These are phyloP conservation scores for Marmota flaviventris DNA, from an alignment of 2,113 vertebrate genomes.

Conservation along the genomic window DNA sequence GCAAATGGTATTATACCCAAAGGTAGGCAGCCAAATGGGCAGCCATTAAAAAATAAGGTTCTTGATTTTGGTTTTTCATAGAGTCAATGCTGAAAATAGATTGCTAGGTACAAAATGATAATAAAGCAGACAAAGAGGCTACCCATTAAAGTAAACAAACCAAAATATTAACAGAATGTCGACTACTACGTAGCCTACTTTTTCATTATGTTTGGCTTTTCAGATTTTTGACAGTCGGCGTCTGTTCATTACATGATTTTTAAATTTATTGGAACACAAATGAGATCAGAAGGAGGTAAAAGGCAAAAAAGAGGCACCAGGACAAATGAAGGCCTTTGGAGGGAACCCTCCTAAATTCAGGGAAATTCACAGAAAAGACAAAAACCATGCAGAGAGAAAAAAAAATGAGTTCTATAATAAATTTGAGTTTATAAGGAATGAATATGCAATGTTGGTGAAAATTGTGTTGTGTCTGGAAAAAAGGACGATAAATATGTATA, in stretches of 20 bases:
- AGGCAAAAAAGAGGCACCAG: background rate
- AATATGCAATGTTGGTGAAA: slow-evolving; percentile 65
- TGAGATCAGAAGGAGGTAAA: background rate
- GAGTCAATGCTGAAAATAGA: slow-evolving; percentile 32
- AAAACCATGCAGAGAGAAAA: slow-evolving; percentile 23
- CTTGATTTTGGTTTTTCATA: slow-evolving; percentile 29
- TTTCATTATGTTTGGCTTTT: slow-evolving; percentile 51
- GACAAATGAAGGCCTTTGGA: background rate
- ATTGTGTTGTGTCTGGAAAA: slow-evolving; percentile 57
- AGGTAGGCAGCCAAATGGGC: slow-evolving; percentile 77
- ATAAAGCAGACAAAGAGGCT: slow-evolving; percentile 51
- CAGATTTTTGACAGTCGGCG: slow-evolving; percentile 53
- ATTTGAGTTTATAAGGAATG: slow-evolving; percentile 61
- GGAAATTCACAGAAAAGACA: background rate
- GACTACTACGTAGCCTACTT: slow-evolving; percentile 3
- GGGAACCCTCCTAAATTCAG: background rate
- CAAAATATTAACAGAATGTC: slow-evolving; percentile 63
- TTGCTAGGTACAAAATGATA: slow-evolving; percentile 41
- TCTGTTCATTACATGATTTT: slow-evolving; percentile 63
- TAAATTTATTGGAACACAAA: background rate
- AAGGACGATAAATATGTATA: slow-evolving; percentile 68
- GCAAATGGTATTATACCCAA: slow-evolving; percentile 73
- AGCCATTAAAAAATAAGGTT: slow-evolving; percentile 66
- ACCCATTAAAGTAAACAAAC: slow-evolving; percentile 41
- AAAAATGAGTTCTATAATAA: slow-evolving; percentile 54